Evolutionary conservation across 2,888 invertebrate species (phyloP), one percentile per base, ranked within the genome.

Genomic region (Strigamia transsilvanica): DNA sequence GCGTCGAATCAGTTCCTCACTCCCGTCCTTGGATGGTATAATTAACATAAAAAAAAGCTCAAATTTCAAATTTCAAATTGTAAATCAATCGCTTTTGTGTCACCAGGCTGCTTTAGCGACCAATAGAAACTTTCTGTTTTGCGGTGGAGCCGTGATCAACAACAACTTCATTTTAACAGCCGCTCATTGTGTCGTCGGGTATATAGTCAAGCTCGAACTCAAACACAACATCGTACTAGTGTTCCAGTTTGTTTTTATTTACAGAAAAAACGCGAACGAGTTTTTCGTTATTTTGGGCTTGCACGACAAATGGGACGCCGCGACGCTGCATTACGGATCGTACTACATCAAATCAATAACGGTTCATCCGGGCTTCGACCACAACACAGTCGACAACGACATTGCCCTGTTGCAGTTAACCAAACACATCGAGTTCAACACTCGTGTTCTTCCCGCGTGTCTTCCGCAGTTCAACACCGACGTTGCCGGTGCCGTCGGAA

Each of bases 361-460:
- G n/a, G 12, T 81, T 41, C 81, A 81, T 18, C 81, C 81, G n/a
- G 1, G 77, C 10, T 81, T 77, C 27, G 81, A 81, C 66, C 18
- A 66, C 3, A 77, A 6, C 13, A 41, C 81, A 2, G 81, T 81
- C 10, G 81, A 81, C 41, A 81, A 81, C n/a, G 81, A 81, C 27
- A 81, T 81, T 21, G 81, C 81, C 15, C 41, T 81, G 32, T 18
- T 81, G 13, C 38, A 38, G 7, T n/a, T 81, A 21, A 27, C 81
- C 15, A n/a, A 15, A 4, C 23, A 32, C 34, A 18, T 81, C 27
- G 77, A 73, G 10, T 84, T 85, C 80, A 84, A 83, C 51, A 91
- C 92, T 0, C 94, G 94, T 86, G 93, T 95, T 81, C 94, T 94
- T 93, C 95, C 94, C 0, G 92, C 95, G 82, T 96, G 95, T 87